A percentile compares a stretch with the other conserved stretches of the same genome.
These are phyloP conservation scores for Trachurus trachurus DNA, from an alignment of 2,797 vertebrate genomes.

Conservation along the genomic window DNA sequence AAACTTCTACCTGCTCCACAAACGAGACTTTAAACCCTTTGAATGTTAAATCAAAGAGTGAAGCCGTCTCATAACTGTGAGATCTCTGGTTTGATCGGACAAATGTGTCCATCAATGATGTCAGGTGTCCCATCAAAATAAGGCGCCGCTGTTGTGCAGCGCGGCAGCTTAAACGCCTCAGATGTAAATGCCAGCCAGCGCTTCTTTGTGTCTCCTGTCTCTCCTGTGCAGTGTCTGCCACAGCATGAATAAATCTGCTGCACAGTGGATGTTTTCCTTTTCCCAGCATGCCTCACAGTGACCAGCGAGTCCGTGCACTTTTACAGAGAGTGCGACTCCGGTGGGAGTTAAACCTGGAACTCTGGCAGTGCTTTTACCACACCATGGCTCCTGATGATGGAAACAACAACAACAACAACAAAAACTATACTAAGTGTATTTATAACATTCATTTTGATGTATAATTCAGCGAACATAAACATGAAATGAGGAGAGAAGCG, in stretches of 20 bases:
- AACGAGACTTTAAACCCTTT: not conserved
- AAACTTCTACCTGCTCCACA: not conserved
- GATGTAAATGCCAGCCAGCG: constrained; percentile 37
- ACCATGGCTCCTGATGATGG: constrained; percentile 12
- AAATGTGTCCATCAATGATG: constrained; percentile 29
- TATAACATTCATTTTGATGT: constrained; percentile 67
- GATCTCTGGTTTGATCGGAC: constrained; percentile 12
- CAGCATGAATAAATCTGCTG: not conserved
- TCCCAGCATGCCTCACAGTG: not conserved
- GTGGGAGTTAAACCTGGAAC: constrained; percentile 15
- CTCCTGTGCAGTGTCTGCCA: not conserved
- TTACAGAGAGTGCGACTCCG: not conserved
- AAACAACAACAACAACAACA: constrained; percentile 13
- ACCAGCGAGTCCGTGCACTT: constrained; percentile 2
- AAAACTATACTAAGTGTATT: constrained; percentile 42
- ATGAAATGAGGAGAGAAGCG: constrained; percentile 60
- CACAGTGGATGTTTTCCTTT: not conserved
- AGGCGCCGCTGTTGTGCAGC: not conserved
- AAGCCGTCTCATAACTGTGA: not conserved
- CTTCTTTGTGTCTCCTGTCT: constrained; percentile 18
- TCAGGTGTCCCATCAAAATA: constrained; percentile 19
- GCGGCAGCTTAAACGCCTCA: not conserved
- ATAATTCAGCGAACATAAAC: constrained; percentile 77
- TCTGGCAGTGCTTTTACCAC: not conserved
- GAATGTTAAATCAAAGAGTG: not conserved